Percentiles rank a stretch among this genome's conserved stretches.
Conservation (phyloP, 64 coral and sea anemone species). For the Montipora capricornis region DNA sequence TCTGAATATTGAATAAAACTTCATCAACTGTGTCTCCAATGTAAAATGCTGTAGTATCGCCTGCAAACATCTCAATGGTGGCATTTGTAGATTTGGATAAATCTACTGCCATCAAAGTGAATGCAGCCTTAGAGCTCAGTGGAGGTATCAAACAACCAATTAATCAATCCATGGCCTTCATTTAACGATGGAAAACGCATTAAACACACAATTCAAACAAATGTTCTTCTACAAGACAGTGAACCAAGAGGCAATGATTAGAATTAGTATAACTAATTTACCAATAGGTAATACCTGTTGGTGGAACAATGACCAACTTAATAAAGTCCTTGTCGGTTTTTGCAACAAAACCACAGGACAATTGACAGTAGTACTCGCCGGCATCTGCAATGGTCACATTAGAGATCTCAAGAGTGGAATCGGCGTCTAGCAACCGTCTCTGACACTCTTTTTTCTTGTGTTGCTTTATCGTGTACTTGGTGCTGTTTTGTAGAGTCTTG, state of each 20-base stretch:
- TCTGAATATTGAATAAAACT: conserved; percentile 9
- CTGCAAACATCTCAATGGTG: conserved; percentile 12
- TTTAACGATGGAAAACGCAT: too few species aligned
- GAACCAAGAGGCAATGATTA: too few species aligned
- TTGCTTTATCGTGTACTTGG: background rate
- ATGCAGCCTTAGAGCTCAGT: too few species aligned
- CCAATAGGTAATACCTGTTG: too few species aligned
- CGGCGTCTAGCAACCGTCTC: background rate
- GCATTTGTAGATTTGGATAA: background rate
- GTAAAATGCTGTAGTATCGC: conserved; percentile 26
- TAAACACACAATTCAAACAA: too few species aligned
- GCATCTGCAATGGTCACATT: background rate
- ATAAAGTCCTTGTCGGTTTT: background rate
- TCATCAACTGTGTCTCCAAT: conserved; percentile 30
- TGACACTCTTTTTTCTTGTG: background rate
- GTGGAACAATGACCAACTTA: background rate
- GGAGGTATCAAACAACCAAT: too few species aligned
- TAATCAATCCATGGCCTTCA: too few species aligned
- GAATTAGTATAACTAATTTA: too few species aligned
- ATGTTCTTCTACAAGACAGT: too few species aligned
- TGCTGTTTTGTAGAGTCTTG: background rate
- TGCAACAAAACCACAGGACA: background rate
- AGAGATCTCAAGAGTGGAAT: background rate
- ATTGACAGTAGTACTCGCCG: background rate
- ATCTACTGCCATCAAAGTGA: background rate